Evolutionary conservation across 1,140 invertebrate genomes (phyloP), one percentile per base, ranked within the genome.

Genomic region (Calephelis nemesis): DNA sequence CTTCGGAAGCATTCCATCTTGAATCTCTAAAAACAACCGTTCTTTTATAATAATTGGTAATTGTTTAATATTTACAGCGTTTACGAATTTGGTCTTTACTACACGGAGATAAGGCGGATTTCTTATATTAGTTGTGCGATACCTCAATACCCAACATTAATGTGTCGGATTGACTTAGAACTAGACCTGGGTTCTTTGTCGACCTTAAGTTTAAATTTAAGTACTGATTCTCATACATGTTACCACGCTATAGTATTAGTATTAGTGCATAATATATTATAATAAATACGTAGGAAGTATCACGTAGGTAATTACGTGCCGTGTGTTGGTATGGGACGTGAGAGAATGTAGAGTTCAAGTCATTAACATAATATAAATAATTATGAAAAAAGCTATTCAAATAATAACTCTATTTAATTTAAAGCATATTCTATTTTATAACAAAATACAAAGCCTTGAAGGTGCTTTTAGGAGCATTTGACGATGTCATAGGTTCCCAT

Each of bases 1-100:
- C 52, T 58, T 58, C 19, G 19, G 11, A 58, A 58, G 52, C 52
- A 58, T 58, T 58, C 52, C 52, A 58, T 58, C 11, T 58, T 58
- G 19, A 58, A 19, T 58, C 19, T 58, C 19, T 58, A 6, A 58
- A 30, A 5, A 58, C 19, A 5, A 58, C 19, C 10, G 30, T 30
- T 6, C 9, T 58, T 39, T 39, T 54, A 8, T 15, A 52, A 54
- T 11, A 9, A 58, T 15, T 58, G 19, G 11, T 39, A 30, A 39
- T 19, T 19, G 13, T 13, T 13, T 13, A 52, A 15, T 52, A 15
- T 15, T 52, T 13, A 58, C 42, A 45, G 8, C 4, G 42, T 45
- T 45, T 7, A 9, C 42, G 6, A 45, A 30, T 39, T 58, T 58
- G 52, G 19, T 11, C 52, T 58, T 58, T 58, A 58, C 30, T 30